These are phyloP conservation scores for Mythimna vitellina DNA, from an alignment of 2,888 invertebrate genomes.

Conservation along the genomic window DNA sequence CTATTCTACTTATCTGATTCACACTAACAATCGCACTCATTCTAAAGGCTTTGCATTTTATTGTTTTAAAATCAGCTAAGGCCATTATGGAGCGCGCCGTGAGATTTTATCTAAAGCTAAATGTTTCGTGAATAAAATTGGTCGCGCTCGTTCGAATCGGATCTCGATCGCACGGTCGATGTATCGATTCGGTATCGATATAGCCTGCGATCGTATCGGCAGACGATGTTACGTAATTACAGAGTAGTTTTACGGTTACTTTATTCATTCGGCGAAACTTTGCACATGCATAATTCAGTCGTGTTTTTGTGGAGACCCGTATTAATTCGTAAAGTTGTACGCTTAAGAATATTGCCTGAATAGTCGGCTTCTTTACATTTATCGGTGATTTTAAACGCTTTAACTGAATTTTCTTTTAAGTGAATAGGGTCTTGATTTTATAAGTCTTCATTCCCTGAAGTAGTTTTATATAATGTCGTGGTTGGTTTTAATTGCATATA, in stretches of 20 bases:
- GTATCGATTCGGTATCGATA: slow-evolving; percentile 74
- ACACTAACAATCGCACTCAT: slow-evolving; percentile 84
- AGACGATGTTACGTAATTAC: slow-evolving; percentile 85
- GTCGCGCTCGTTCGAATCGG: slow-evolving; percentile 85
- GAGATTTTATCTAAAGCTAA: slow-evolving; percentile 87
- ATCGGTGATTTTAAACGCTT: slow-evolving; percentile 42
- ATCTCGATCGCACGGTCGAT: slow-evolving; percentile 77
- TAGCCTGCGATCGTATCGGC: slow-evolving; percentile 78
- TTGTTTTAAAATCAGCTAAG: slow-evolving; percentile 81
- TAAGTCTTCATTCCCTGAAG: slow-evolving; percentile 22
- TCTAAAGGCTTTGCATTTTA: slow-evolving; percentile 80
- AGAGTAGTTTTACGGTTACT: slow-evolving; percentile 75
- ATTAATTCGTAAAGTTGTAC: slow-evolving; percentile 53
- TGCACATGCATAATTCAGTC: slow-evolving; percentile 78
- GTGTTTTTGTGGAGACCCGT: slow-evolving; percentile 51
- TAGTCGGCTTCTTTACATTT: slow-evolving; percentile 34
- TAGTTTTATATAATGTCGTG: slow-evolving; percentile 15
- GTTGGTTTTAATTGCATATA: slow-evolving; percentile 32
- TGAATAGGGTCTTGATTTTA: slow-evolving; percentile 41
- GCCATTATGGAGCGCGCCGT: slow-evolving; percentile 76
- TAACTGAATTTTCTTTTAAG: slow-evolving; percentile 31
- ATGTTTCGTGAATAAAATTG: slow-evolving; percentile 89
- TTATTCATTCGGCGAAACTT: slow-evolving; percentile 79
- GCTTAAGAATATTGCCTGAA: slow-evolving; percentile 38
- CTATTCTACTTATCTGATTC: slow-evolving; percentile 83